Conservation (phyloP, 2,797 vertebrate species). For the Crenuchus spilurus region DNA sequence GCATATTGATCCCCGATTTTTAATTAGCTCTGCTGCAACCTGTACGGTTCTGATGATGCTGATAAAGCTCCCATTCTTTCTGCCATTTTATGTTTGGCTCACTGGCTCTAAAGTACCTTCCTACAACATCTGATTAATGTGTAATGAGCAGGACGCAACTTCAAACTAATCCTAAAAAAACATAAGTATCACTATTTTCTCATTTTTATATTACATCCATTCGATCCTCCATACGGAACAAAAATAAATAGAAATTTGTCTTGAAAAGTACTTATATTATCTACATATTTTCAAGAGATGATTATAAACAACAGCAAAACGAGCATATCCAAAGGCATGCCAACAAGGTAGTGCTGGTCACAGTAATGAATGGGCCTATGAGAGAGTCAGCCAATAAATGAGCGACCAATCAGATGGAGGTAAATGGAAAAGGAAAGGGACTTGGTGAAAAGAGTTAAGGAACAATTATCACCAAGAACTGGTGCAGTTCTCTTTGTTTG, state of each 20-base stretch:
- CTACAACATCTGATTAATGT: constrained; percentile 7
- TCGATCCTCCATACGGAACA: constrained; percentile 53
- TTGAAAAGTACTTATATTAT: constrained; percentile 64
- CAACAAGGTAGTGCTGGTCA: constrained; percentile 37
- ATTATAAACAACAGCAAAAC: constrained; percentile 49
- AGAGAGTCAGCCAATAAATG: constrained; percentile 6
- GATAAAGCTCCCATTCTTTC: constrained; percentile 1
- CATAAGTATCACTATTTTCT: constrained; percentile 33
- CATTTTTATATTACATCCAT: constrained; percentile 35
- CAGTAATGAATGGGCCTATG: constrained; percentile 30
- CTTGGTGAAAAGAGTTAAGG: constrained; percentile 26
- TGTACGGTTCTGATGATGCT: neutral
- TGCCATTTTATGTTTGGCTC: constrained; percentile 1
- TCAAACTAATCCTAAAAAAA: constrained; percentile 41
- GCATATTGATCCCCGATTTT: neutral
- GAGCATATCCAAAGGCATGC: constrained; percentile 55
- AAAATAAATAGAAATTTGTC: constrained; percentile 63
- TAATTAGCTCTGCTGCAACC: neutral
- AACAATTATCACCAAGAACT: neutral
- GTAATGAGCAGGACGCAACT: constrained; percentile 8
- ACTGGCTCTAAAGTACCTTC: constrained; percentile 6
- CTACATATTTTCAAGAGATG: constrained; percentile 60
- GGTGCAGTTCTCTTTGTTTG: neutral
- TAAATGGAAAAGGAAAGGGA: neutral
- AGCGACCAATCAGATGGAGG: constrained; percentile 17